A percentile compares a stretch with the other conserved stretches of the same genome.
Evolutionary conservation across 2,113 vertebrate species (phyloP).

Genomic region (Cinclus cinclus): DNA sequence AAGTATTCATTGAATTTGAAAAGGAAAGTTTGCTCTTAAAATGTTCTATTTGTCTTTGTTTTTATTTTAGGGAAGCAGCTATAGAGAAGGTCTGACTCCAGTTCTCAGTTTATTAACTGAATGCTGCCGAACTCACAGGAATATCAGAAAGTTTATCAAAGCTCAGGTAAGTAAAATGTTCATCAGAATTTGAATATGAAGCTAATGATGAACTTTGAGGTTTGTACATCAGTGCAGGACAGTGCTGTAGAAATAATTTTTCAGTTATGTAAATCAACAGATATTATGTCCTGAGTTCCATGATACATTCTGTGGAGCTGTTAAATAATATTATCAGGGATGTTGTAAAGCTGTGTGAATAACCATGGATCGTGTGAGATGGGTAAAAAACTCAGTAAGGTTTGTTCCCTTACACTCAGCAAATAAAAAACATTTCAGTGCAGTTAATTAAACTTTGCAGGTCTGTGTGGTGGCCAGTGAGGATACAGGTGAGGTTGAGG

Average conservation of each 20-base stretch:
- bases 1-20: not conserved
- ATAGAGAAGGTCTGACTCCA: conserved; percentile 94
- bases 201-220: not conserved
- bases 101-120: conserved; percentile 94
- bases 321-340: not conserved
- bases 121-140: conserved; percentile 89
- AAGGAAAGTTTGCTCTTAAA: not conserved
- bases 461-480: not conserved
- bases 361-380: rapidly evolving
- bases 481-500: not conserved
- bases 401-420: not conserved
- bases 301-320: not conserved
- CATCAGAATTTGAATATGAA: not conserved
- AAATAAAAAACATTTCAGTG: not conserved
- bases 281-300: not conserved
- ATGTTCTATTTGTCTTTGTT: not conserved
- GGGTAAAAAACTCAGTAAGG: not conserved
- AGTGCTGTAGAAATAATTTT: not conserved
- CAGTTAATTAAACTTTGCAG: not conserved
- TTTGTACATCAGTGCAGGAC: not conserved
- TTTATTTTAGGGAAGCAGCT: conserved; percentile 87
- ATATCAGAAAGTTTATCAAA: conserved; percentile 96
- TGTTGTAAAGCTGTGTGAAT: not conserved
- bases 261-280: not conserved
- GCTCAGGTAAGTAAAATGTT: conserved; percentile 81